Conservation (phyloP, 2,888 invertebrate species). For the Chymomyza fuscimana region DNA sequence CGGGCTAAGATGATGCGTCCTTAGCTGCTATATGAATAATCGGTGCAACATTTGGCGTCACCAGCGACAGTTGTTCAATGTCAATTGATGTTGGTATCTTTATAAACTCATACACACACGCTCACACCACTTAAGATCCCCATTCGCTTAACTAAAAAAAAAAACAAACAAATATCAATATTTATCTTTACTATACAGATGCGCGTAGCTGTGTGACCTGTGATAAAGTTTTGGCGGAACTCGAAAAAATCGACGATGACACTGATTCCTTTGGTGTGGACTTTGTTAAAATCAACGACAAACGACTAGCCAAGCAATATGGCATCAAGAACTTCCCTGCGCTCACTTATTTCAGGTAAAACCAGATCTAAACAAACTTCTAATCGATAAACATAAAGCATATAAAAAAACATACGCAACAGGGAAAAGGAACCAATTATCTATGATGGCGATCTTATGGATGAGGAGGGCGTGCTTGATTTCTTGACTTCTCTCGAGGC, state of each 20-base stretch:
- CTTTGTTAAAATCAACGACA: constrained; percentile 97
- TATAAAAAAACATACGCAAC: neutral
- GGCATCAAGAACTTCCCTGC: constrained; percentile 97
- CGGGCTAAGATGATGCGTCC: constrained; percentile 38
- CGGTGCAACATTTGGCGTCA: constrained; percentile 65
- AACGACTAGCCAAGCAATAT: constrained; percentile 96
- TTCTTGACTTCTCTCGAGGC: constrained; percentile 96
- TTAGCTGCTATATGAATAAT: constrained; percentile 60
- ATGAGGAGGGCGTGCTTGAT: constrained; percentile 95
- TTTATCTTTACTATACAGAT: constrained; percentile 82
- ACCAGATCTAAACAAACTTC: neutral
- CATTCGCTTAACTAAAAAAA: neutral
- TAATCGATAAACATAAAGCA: neutral
- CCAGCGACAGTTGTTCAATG: constrained; percentile 63
- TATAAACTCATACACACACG: constrained; percentile 25
- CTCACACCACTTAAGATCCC: neutral
- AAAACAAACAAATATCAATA: neutral
- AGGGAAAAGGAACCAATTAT: constrained; percentile 97
- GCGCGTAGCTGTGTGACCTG: constrained; percentile 95
- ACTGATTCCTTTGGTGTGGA: constrained; percentile 96
- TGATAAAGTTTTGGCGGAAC: constrained; percentile 93
- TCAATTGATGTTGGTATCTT: constrained; percentile 66
- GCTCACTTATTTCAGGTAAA: constrained; percentile 91
- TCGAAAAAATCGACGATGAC: constrained; percentile 97
- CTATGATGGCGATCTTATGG: constrained; percentile 97